Evolutionary conservation across 1,140 invertebrate genomes (phyloP).

Genomic region (Drosophila malerkotliana): DNA sequence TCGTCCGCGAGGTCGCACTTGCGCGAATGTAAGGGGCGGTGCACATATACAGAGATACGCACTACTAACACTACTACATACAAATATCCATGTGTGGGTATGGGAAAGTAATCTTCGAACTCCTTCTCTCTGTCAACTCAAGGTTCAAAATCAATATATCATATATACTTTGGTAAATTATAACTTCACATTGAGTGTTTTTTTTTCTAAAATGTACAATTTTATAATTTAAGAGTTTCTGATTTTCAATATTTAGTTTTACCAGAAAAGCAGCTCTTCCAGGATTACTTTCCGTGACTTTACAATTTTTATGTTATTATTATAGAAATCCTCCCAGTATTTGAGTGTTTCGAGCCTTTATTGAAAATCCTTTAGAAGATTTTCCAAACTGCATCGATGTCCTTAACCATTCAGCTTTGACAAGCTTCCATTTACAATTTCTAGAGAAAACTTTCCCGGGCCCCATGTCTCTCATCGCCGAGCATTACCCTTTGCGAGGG

Average conservation of each 20-base stretch:
- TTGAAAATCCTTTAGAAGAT: background rate
- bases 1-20: slow-evolving; percentile 54
- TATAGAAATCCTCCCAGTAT: background rate
- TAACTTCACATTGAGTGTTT: background rate
- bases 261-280: background rate
- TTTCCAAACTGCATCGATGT: background rate
- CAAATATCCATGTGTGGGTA: slow-evolving; percentile 68
- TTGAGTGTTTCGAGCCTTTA: slow-evolving; percentile 1
- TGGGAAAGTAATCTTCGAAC: background rate
- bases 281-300: background rate
- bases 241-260: background rate
- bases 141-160: background rate
- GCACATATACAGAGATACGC: slow-evolving; percentile 53
- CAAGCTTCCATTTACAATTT: slow-evolving; percentile 5
- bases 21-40: slow-evolving; percentile 33
- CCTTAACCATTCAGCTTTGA: background rate
- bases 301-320: no score
- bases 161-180: background rate
- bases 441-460: slow-evolving; percentile 83
- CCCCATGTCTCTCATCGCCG: slow-evolving; percentile 80
- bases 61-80: slow-evolving; percentile 72
- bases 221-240: background rate
- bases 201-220: background rate
- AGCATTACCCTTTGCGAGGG: slow-evolving; percentile 83
- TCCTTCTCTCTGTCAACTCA: background rate